Base-by-base conservation (phyloP, 2,888 invertebrate genomes). In the Anoplius nigerrimus region DNA sequence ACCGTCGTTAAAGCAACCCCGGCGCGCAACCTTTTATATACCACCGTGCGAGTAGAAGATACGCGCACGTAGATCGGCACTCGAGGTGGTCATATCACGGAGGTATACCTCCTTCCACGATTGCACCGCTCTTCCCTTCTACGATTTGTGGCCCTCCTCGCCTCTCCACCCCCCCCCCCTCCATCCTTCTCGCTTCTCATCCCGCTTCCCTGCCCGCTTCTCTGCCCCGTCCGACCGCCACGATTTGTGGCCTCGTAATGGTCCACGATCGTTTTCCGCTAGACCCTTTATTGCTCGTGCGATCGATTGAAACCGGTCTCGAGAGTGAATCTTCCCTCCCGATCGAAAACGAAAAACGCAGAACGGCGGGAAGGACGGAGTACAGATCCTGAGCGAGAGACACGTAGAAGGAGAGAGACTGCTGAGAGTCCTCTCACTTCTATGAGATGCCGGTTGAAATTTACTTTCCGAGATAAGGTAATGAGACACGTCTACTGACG, bases 381-480 rank as follows among this genome's bases (percentile, higher is more conserved):
- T 42, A 48, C n/a, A 18, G 16, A 48, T 2, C 4, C n/a, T 5
- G 16, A 48, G 48, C 16, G 27, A 45, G 20, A 63, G 43, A 59
- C 27, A 42, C 1, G 46, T 15, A 2, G n/a, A 21, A 8, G n/a
- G 5, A 13, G 15, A 21, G 15, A 6, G 3, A 6, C 20, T 48
- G 18, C 48, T 6, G 18, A 6, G 18, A 16, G 51, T 3, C n/a
- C 43, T 15, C 11, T 46, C 45, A 57, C 60, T 65, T 48, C 62
- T 61, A 72, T 48, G 55, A 58, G 64, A 65, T 67, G 71, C 59
- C 64, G 64, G 55, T 56, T 54, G 34, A 65, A 71, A 71, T 71
- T 68, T 66, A 68, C 73, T 48, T 59, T 67, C 62, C 56, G 13
- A 73, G 73, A 71, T 73, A 68, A 71, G 67, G 72, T 71, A 73